Conservation (phyloP, 2,113 vertebrate species). For the Hydrolagus affinis region DNA sequence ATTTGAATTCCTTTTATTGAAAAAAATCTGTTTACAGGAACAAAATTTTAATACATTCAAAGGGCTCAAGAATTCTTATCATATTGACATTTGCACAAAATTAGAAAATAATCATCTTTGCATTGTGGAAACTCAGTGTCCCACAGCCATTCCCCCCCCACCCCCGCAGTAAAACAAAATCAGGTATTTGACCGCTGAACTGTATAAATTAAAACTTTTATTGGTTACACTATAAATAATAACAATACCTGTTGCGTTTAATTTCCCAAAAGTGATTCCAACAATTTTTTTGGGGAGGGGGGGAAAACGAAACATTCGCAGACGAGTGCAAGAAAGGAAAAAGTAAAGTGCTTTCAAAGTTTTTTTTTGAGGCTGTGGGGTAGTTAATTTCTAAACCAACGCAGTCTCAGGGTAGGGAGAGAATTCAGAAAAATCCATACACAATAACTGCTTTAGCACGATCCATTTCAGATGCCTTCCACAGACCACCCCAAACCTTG, state of each 20-base stretch:
- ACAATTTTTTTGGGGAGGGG: neutral
- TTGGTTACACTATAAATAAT: neutral
- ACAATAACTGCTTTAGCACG: neutral
- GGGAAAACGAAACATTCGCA: neutral
- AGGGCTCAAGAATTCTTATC: neutral
- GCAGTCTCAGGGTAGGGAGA: neutral
- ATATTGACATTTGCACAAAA: neutral
- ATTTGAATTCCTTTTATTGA: neutral
- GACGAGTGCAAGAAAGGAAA: neutral
- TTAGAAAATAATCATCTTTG: neutral
- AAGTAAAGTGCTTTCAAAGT: neutral
- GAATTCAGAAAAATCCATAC: neutral
- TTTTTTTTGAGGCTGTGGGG: too few relatives aligned
- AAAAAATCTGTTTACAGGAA: neutral
- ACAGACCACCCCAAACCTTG: neutral
- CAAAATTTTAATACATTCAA: slow-evolving; percentile 9
- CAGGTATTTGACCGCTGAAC: neutral
- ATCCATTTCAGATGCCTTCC: neutral
- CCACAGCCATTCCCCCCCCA: neutral
- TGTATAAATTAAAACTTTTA: neutral
- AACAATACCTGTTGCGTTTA: neutral
- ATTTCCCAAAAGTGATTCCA: neutral
- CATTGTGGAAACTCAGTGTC: neutral
- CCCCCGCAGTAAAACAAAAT: neutral
- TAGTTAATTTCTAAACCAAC: neutral